phyloP scores from a whole-genome alignment of 2,113 vertebrate genomes.

The Thinocorus orbignyianus region DNA sequence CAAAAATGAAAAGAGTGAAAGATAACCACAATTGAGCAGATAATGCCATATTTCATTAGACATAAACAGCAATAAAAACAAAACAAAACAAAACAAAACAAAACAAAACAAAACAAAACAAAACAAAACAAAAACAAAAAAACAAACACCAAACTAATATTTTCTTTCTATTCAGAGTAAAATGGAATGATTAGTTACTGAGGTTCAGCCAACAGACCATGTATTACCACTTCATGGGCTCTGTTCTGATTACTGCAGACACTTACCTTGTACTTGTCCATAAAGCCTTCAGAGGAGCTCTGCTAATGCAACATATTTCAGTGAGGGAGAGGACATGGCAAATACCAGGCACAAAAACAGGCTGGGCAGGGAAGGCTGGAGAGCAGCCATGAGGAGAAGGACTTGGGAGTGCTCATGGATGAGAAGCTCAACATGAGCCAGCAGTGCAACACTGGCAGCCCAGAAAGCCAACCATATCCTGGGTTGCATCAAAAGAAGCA shows the following conservation, averaged over 20 bases:
- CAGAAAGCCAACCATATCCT: too few relatives aligned
- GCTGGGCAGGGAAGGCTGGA: too few relatives aligned
- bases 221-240: neutral
- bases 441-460: too few relatives aligned
- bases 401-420: too few relatives aligned
- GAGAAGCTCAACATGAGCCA: too few relatives aligned
- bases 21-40: neutral
- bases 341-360: too few relatives aligned
- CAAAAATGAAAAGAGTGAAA: neutral
- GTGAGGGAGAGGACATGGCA: neutral
- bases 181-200: neutral
- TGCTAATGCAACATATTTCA: neutral
- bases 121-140: too few relatives aligned
- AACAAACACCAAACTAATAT: too few relatives aligned
- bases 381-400: too few relatives aligned
- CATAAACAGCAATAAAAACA: fast-evolving
- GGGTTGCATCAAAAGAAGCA: too few relatives aligned
- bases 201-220: neutral
- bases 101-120: too few relatives aligned
- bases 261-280: neutral
- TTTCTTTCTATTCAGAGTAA: neutral
- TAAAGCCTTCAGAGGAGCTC: neutral
- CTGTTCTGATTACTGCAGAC: neutral
- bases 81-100: too few relatives aligned
- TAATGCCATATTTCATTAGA: neutral